Evolutionary conservation across 2,113 vertebrate species (phyloP).

Genomic region (Burhinus bistriatus): DNA sequence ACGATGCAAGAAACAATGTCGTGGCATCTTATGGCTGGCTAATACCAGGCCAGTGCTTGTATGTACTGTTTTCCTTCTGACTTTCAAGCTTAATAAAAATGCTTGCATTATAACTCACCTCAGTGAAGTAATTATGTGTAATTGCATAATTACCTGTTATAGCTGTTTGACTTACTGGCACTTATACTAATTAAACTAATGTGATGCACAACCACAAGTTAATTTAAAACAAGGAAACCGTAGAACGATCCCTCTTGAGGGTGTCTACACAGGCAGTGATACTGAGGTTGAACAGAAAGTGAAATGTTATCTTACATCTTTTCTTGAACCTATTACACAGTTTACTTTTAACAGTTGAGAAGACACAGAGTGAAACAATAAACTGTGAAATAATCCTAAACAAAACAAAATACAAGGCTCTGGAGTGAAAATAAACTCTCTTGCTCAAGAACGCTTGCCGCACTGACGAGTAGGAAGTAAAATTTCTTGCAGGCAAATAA

Average conservation of each 20-base stretch:
- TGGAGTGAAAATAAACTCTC: background rate
- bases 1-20: background rate
- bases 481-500: background rate
- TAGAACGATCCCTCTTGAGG: background rate
- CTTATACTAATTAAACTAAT: slow-evolving; percentile 16
- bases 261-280: background rate
- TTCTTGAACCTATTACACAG: background rate
- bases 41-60: background rate
- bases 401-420: background rate
- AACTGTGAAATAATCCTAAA: background rate
- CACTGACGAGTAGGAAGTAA: background rate
- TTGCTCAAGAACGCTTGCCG: background rate
- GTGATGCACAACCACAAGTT: background rate
- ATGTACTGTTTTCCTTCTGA: background rate
- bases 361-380: background rate
- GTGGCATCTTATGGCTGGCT: background rate
- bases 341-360: background rate
- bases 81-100: background rate
- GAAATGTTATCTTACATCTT: background rate
- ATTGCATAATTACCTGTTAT: slow-evolving; percentile 18
- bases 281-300: background rate
- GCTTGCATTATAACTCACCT: background rate
- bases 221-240: slow-evolving; percentile 25
- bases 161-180: slow-evolving; percentile 33
- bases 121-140: slow-evolving; percentile 28